phyloP scores from a whole-genome alignment of 2,113 vertebrate genomes.

The Chaenocephalus aceratus region DNA sequence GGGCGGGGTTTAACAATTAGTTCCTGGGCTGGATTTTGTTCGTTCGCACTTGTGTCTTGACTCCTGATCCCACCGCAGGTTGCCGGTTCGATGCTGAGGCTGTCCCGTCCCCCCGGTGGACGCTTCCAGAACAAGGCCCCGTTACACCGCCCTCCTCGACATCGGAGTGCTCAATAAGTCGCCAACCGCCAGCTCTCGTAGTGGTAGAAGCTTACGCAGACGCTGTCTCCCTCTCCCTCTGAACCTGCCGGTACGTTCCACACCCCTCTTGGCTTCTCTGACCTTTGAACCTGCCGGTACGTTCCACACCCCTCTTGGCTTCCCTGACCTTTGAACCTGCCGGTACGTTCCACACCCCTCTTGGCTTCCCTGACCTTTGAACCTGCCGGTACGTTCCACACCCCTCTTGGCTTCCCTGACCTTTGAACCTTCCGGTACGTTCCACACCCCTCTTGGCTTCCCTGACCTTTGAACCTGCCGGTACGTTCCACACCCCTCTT shows the following conservation, averaged over 20 bases:
- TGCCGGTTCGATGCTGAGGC: constrained; percentile 9
- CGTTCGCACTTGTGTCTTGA: constrained; percentile 57
- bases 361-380: too few relatives aligned
- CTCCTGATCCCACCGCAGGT: constrained; percentile 24
- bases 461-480: too few relatives aligned
- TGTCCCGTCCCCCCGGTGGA: not conserved
- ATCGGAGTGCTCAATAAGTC: constrained; percentile 15
- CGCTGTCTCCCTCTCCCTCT: not conserved
- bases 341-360: not conserved
- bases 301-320: too few relatives aligned
- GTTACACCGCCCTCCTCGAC: not conserved
- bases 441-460: too few relatives aligned
- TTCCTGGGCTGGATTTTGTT: constrained; percentile 64
- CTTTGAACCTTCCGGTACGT: too few relatives aligned
- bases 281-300: not conserved
- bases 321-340: too few relatives aligned
- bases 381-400: too few relatives aligned
- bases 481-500: too few relatives aligned
- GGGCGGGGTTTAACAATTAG: constrained; percentile 12
- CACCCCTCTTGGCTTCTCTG: constrained; percentile 4
- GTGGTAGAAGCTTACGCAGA: constrained; percentile 51
- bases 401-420: too few relatives aligned
- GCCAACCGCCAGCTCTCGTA: constrained; percentile 42
- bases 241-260: too few relatives aligned
- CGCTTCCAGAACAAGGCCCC: not conserved